Evolutionary conservation across 2,113 vertebrate genomes (phyloP), one percentile per base, ranked within the genome.

Genomic region (Chionodraco myersi): DNA sequence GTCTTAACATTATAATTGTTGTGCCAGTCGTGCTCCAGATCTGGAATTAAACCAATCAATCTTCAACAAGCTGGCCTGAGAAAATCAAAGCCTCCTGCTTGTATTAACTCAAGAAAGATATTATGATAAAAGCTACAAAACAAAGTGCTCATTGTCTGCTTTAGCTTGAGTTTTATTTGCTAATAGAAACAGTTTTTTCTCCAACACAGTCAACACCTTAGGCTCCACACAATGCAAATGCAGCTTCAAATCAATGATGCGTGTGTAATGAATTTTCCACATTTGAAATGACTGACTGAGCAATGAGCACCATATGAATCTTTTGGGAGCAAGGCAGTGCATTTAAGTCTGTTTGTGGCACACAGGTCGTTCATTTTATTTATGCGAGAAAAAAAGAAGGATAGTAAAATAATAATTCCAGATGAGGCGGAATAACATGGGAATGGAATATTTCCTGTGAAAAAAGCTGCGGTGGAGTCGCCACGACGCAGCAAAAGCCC

Each of bases 211-310:
- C 82, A 79, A 87, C 87, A 88, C 85, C 69, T 79, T 44, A 69
- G 58, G 83, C 80, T 80, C 23, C 58, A 67, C 81, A 87, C 85
- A 89, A 84, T 86, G 84, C 87, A 90, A 86, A 93, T 86, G 66
- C 82, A 80, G 85, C 88, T 89, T 78, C 67, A 79, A 90, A 86
- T 75, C 88, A 88, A 70, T 79, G 85, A 87, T 87, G 87, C 86
- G 70, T 91, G 72, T 67, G 66, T 73, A 88, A 90, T 91, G 89
- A 83, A 66, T 88, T 88, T 83, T 64, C 76, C 83, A 70, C 87
- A 83, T 90, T 84, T 77, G 62, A 86, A 90, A 85, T 89, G 88
- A 87, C 83, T 86, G 76, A 84, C 77, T 89, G 86, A 88, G 80
- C 83, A 87, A 80, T 80, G 71, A 86, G 85, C 76, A 84, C 61